Percentiles rank a stretch among this genome's conserved stretches.
Evolutionary conservation across 2,797 vertebrate genomes (phyloP).

Genomic region (Sibirionetta formosa): DNA sequence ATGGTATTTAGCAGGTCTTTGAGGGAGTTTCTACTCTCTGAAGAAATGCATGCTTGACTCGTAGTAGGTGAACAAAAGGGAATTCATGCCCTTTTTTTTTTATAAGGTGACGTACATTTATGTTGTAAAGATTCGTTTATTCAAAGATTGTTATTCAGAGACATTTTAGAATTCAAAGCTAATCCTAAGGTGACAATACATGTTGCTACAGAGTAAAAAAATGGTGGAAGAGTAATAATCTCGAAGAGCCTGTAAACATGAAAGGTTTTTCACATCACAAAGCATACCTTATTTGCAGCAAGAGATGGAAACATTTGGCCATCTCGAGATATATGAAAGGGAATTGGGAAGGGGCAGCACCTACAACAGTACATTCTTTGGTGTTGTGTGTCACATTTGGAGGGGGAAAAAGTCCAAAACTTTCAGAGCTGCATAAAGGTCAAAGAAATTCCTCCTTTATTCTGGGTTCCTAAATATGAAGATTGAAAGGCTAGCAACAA

Average conservation of each 20-base stretch:
- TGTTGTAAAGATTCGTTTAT: too few relatives aligned
- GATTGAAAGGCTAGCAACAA: background rate
- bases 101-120: background rate
- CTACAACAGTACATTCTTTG: background rate
- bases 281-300: background rate
- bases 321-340: background rate
- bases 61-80: background rate
- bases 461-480: background rate
- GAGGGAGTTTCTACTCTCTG: background rate
- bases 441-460: background rate
- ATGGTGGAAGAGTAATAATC: too few relatives aligned
- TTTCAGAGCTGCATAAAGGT: background rate
- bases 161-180: background rate
- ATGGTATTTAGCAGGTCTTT: background rate
- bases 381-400: background rate
- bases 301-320: background rate
- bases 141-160: too few relatives aligned
- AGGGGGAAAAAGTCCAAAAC: background rate
- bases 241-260: background rate
- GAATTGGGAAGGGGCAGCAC: background rate
- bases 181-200: background rate
- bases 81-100: too few relatives aligned
- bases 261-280: background rate
- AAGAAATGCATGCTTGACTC: background rate
- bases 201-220: background rate